These are phyloP conservation scores for Riptortus pedestris DNA, from an alignment of 1,140 invertebrate genomes.

Conservation along the genomic window DNA sequence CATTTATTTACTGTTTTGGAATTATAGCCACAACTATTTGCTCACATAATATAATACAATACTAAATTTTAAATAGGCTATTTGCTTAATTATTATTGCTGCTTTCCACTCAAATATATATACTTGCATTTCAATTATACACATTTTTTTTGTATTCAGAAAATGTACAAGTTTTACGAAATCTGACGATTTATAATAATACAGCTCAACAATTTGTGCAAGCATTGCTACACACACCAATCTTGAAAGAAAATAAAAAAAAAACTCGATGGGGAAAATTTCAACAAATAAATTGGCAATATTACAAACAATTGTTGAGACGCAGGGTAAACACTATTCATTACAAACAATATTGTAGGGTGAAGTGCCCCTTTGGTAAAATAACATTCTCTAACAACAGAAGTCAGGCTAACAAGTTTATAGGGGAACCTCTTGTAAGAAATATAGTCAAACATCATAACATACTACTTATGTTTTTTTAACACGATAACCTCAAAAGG, in stretches of 20 bases:
- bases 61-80: conserved; percentile 25
- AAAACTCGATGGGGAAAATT: neutral
- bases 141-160: conserved; percentile 8
- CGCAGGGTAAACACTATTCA: neutral
- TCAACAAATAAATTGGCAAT: conserved; percentile 5
- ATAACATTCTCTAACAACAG: too few relatives aligned
- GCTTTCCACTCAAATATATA: conserved; percentile 21
- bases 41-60: conserved; percentile 28
- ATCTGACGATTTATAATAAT: conserved; percentile 18
- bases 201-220: conserved; percentile 25
- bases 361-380: neutral
- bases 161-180: conserved; percentile 18
- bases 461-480: neutral
- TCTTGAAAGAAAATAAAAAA: conserved; percentile 4
- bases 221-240: conserved; percentile 23
- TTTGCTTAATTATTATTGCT: conserved; percentile 26
- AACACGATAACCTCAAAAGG: neutral
- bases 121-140: conserved; percentile 8
- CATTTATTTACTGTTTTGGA: conserved; percentile 27
- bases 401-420: too few relatives aligned
- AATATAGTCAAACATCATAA: neutral
- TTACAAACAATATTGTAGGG: neutral
- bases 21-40: conserved; percentile 26
- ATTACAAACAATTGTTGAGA: neutral
- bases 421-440: neutral